Evolutionary conservation across 2,888 invertebrate genomes (phyloP).

Genomic region (Hermaeophaga mercurialis): DNA sequence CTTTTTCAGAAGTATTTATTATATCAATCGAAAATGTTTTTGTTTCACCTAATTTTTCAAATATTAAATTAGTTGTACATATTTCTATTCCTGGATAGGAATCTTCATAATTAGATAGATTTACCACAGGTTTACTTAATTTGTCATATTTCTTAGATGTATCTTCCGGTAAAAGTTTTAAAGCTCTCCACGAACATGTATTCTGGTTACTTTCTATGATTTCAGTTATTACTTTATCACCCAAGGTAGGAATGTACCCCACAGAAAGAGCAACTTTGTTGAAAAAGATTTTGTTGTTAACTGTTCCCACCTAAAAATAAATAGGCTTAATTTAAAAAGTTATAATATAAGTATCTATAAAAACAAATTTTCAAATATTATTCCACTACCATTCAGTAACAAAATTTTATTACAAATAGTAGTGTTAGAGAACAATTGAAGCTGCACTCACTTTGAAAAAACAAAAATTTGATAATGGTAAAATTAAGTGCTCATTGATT

Average conservation of each 20-base stretch:
- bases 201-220: conserved; percentile 76
- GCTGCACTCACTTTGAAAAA: too few species aligned
- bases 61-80: conserved; percentile 57
- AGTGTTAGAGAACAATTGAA: too few species aligned
- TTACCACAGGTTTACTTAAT: conserved; percentile 20
- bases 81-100: conserved; percentile 60
- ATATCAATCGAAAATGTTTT: conserved; percentile 59
- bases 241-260: conserved; percentile 62
- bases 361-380: too few species aligned
- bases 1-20: conserved; percentile 55
- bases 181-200: conserved; percentile 63
- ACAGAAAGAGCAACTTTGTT: conserved; percentile 61
- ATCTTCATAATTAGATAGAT: conserved; percentile 46
- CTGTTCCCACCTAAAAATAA: conserved; percentile 57
- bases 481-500: too few species aligned
- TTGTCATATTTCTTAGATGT: conserved; percentile 27
- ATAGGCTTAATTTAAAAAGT: not conserved
- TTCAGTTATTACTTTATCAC: conserved; percentile 69
- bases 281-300: conserved; percentile 67
- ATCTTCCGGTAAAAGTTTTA: conserved; percentile 56
- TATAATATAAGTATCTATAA: too few species aligned
- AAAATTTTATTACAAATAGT: too few species aligned
- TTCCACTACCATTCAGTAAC: too few species aligned
- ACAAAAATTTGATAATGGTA: too few species aligned
- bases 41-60: conserved; percentile 56